phyloP scores from a whole-genome alignment of 1,140 invertebrate species.

The Vanessa atalanta region DNA sequence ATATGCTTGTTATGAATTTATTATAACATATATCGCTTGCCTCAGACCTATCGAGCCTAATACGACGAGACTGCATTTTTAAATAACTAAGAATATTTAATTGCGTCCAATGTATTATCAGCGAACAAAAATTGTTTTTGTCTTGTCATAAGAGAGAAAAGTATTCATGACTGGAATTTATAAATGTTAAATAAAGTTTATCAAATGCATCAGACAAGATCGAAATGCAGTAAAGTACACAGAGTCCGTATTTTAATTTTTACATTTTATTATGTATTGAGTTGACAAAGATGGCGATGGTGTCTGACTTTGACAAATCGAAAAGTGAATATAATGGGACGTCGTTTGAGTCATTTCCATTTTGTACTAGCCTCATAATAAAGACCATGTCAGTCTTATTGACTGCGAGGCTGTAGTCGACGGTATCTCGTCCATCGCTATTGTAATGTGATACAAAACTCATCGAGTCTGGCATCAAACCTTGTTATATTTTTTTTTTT shows the following conservation, averaged over 20 bases:
- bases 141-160: conserved; percentile 12
- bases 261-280: conserved; percentile 21
- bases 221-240: conserved; percentile 25
- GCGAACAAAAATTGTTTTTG: conserved; percentile 5
- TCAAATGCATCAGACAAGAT: conserved; percentile 19
- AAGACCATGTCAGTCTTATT: conserved; percentile 33
- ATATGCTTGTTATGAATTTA: not conserved
- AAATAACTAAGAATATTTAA: conserved; percentile 15
- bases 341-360: conserved; percentile 39
- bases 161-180: conserved; percentile 13
- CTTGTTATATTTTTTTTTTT: too few relatives aligned
- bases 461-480: conserved; percentile 7
- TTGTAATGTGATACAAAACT: conserved; percentile 36
- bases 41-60: conserved; percentile 2
- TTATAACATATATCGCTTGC: not conserved
- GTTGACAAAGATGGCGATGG: conserved; percentile 57
- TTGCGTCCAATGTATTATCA: conserved; percentile 2
- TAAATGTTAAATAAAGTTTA: conserved; percentile 14
- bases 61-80: conserved; percentile 7
- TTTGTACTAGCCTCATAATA: conserved; percentile 39
- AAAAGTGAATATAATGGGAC: conserved; percentile 58
- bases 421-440: conserved; percentile 36
- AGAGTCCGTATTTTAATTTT: conserved; percentile 23
- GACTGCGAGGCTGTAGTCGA: conserved; percentile 16
- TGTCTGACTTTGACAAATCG: conserved; percentile 70